Conservation (phyloP, 2,797 vertebrate species). For the Myiotriccus ornatus region DNA sequence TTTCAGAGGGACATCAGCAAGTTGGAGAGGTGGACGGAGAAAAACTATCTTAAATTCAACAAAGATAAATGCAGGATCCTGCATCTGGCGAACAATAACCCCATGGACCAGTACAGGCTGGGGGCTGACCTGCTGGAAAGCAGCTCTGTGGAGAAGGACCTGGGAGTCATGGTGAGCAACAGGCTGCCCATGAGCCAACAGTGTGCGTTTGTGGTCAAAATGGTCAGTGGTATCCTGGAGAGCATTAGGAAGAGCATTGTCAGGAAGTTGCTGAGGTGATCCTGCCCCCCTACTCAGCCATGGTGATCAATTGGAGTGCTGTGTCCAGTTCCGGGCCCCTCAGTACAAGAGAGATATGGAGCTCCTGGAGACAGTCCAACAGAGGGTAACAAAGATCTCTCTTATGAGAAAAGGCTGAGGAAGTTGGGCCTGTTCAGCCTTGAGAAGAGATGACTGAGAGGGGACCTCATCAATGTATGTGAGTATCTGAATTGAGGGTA, state of each 20-base stretch:
- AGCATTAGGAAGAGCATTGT: background rate
- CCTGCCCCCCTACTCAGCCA: background rate
- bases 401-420: background rate
- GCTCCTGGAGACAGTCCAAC: background rate
- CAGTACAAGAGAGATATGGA: background rate
- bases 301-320: background rate
- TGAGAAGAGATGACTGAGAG: background rate
- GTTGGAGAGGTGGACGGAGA: background rate
- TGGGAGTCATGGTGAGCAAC: background rate
- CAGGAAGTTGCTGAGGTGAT: accelerated
- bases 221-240: too few species aligned
- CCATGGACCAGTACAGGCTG: background rate
- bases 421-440: background rate
- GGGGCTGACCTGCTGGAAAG: background rate
- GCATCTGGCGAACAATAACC: background rate
- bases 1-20: background rate
- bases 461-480: background rate
- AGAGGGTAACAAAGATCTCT: background rate
- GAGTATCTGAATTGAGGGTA: background rate
- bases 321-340: background rate
- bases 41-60: background rate
- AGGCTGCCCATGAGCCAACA: background rate
- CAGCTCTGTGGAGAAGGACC: background rate
- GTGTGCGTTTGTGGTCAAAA: background rate
- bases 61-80: background rate